Percentiles rank a stretch among this genome's conserved stretches.
Evolutionary conservation across 2,113 vertebrate species (phyloP).

Genomic region (Romanogobio albipinnatus): DNA sequence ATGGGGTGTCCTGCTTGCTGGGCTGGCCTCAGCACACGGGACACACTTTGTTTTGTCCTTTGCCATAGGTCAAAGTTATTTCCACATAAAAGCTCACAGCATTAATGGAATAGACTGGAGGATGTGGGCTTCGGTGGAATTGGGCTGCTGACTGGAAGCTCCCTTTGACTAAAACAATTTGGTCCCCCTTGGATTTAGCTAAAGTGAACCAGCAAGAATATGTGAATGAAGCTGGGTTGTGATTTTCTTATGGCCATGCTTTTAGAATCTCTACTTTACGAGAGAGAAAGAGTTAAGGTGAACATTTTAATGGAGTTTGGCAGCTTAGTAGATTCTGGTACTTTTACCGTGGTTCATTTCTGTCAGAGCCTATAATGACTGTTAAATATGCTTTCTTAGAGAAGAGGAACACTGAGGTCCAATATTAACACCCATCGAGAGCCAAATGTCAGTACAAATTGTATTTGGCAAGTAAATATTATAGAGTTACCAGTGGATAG

Average conservation of each 20-base stretch:
- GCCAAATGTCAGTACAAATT: conserved; percentile 25
- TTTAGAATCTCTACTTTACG: neutral
- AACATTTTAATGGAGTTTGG: conserved; percentile 27
- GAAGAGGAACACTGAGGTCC: neutral
- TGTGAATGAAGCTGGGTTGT: neutral
- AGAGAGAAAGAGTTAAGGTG: conserved; percentile 9
- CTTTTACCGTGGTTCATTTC: conserved; percentile 25
- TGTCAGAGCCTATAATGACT: conserved; percentile 7
- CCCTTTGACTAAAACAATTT: conserved; percentile 21
- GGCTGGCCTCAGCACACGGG: conserved; percentile 2
- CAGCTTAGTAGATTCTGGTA: neutral
- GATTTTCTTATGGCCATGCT: neutral
- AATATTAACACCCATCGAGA: neutral
- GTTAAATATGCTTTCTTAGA: conserved; percentile 27
- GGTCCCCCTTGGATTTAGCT: conserved; percentile 21
- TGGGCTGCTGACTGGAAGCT: conserved; percentile 19
- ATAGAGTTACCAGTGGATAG: neutral
- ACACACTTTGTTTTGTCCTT: conserved; percentile 46
- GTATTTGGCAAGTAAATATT: conserved; percentile 2
- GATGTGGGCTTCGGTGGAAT: neutral
- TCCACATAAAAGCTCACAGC: conserved; percentile 48
- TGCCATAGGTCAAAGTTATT: conserved; percentile 37
- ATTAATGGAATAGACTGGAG: conserved; percentile 36
- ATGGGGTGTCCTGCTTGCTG: conserved; percentile 40
- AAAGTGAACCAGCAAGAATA: conserved; percentile 18